Conservation (phyloP, 2,888 invertebrate species). For the Schizotus pectinicornis region DNA sequence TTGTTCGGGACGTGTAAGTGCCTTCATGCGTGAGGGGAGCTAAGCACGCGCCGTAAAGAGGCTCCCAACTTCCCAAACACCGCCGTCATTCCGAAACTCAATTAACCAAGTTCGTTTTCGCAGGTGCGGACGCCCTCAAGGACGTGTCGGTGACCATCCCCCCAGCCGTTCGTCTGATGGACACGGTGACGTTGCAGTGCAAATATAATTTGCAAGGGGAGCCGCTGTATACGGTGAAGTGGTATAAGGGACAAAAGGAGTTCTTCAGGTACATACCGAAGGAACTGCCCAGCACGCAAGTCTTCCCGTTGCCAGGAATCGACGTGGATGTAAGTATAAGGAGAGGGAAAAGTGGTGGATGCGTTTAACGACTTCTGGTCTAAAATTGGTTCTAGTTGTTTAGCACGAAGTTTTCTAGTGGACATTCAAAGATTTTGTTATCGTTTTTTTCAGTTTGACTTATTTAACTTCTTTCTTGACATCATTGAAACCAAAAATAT, state of each 20-base stretch:
- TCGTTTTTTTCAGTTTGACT: no score
- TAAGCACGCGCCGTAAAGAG: conserved; percentile 9
- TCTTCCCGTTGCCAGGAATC: conserved; percentile 71
- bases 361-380: no score
- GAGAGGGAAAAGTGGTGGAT: background rate
- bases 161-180: conserved; percentile 72
- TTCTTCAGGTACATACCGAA: conserved; percentile 83
- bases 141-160: conserved; percentile 76
- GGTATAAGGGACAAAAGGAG: conserved; percentile 79
- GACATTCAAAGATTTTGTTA: no score
- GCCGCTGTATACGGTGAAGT: conserved; percentile 79
- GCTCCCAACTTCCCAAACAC: conserved; percentile 5
- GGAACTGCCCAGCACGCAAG: conserved; percentile 75
- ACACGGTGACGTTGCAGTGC: conserved; percentile 77
- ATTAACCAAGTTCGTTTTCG: conserved; percentile 30
- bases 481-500: no score
- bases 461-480: no score
- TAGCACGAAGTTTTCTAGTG: background rate
- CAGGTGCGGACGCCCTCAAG: conserved; percentile 68
- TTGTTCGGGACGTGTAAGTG: conserved; percentile 34
- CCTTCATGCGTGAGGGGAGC: conserved; percentile 30
- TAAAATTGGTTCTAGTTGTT: background rate
- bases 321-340: conserved; percentile 76
- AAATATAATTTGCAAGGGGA: conserved; percentile 77
- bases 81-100: conserved; percentile 19